Base-by-base conservation (phyloP, 2,113 vertebrate species). In the Antigone vipio region DNA sequence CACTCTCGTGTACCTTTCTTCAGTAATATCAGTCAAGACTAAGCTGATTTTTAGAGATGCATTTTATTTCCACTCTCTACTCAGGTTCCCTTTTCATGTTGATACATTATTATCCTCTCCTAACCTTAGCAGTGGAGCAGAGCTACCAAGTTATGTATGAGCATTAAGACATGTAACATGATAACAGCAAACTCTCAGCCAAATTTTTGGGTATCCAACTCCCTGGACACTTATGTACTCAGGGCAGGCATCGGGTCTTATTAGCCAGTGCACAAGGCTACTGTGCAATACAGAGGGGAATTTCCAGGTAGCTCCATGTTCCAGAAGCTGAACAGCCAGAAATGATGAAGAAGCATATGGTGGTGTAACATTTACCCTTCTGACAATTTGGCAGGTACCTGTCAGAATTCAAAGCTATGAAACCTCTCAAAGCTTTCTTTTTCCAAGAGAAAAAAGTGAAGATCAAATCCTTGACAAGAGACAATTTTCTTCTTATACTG, bases 91-190 rank as follows among this genome's bases (percentile, higher is more conserved):
- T 89, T 95, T 84, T 49, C 4, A 0, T 56, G 38, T 91, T 35
- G 68, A 18, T 75, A 52, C 19, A 6, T 38, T 83, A 53, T 88
- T 96, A 74, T 95, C 79, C 76, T 94, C 76, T 74, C 35, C 53
- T 84, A 74, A 93, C 75, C 90, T 91, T 30, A 91, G 12, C 86
- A 92, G 34, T n/a, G 60, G 64, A 94, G 76, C 85, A 84, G 68
- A 96, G 68, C 68, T 88, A 86, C 77, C 90, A 91, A 71, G 40
- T 78, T 92, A 89, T 56, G 34, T 26, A 92, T 74, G 56, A 94
- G 27, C 76, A 53, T 74, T 56, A 74, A 56, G 62, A 77, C 42
- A 45, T 5, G 18, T 50, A 84, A 90, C n/a, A 69, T 12, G 26
- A 59, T 52, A 83, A 85, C 4, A 87, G 18, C 27, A 30, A 71